A percentile compares a stretch with the other conserved stretches of the same genome.
phyloP scores from a whole-genome alignment of 2,888 invertebrate species.

The Lasioglossum vierecki region DNA sequence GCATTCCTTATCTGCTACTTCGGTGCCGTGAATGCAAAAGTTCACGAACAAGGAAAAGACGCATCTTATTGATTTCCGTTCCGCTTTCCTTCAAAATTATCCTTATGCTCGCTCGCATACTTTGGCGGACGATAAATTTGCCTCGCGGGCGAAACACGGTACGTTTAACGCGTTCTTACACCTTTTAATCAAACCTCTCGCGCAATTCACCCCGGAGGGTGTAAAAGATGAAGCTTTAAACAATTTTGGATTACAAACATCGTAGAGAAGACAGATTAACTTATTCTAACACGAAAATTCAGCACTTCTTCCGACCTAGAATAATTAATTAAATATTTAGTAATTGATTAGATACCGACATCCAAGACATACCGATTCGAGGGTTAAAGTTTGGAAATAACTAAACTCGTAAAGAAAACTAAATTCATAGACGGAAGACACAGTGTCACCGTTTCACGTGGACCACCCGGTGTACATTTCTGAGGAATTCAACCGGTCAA shows the following conservation, averaged over 20 bases:
- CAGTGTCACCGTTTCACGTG: neutral
- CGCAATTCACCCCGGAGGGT: neutral
- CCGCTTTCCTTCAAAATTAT: constrained; percentile 3
- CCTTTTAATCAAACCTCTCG: neutral
- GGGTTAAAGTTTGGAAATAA: neutral
- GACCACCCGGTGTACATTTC: constrained; percentile 1
- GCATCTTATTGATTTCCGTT: constrained; percentile 9
- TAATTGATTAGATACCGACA: too few species aligned
- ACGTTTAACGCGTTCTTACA: neutral
- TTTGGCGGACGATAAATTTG: neutral
- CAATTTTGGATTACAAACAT: too few species aligned
- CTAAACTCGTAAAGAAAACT: neutral
- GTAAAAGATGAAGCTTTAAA: neutral
- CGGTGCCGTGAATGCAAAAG: constrained; percentile 12
- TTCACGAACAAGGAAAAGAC: constrained; percentile 4
- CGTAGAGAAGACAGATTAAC: too few species aligned
- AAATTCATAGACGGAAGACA: neutral
- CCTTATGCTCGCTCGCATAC: neutral
- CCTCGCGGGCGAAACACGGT: neutral
- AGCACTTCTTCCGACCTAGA: too few species aligned
- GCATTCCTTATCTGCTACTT: constrained; percentile 19
- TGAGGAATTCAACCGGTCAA: neutral
- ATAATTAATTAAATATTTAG: too few species aligned
- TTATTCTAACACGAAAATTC: too few species aligned
- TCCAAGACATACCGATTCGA: too few species aligned